Percentiles rank a stretch among this genome's conserved stretches.
These are phyloP conservation scores for Pseudocheirus occidentalis DNA, from an alignment of 2,797 vertebrate species.

Conservation along the genomic window DNA sequence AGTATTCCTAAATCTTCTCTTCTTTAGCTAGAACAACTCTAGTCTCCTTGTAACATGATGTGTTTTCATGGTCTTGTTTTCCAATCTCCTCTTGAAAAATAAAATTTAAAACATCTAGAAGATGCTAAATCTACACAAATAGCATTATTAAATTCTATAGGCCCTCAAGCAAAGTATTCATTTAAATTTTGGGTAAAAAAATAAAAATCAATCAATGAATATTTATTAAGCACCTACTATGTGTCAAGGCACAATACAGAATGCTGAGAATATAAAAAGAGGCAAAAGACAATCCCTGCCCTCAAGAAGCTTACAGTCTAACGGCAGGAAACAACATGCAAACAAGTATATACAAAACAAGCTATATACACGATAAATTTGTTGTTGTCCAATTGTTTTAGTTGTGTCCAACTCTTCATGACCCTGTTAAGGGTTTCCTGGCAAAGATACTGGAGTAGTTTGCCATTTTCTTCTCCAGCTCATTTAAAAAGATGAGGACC, in stretches of 20 bases:
- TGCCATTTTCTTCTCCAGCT: neutral
- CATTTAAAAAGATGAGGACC: neutral
- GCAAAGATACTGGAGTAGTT: neutral
- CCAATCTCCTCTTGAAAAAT: slow-evolving; percentile 1
- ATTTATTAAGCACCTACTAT: neutral
- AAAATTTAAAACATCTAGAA: neutral
- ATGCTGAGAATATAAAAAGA: neutral
- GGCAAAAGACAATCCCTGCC: neutral
- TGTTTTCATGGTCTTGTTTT: neutral
- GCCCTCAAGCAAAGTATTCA: neutral
- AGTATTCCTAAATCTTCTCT: neutral
- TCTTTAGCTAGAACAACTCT: neutral
- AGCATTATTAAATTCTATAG: neutral
- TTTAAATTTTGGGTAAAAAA: neutral
- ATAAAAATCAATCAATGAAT: neutral
- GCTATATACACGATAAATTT: neutral
- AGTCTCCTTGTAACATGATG: neutral
- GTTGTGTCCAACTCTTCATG: neutral
- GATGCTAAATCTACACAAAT: neutral
- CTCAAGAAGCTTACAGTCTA: neutral
- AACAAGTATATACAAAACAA: neutral
- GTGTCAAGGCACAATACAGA: neutral
- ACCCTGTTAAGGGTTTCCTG: neutral
- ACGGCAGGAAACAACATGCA: neutral
- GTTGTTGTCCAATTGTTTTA: neutral